Percentiles rank a stretch among this genome's conserved stretches.
Conservation (phyloP, 2,797 vertebrate species). For the Lagodon rhomboides region DNA sequence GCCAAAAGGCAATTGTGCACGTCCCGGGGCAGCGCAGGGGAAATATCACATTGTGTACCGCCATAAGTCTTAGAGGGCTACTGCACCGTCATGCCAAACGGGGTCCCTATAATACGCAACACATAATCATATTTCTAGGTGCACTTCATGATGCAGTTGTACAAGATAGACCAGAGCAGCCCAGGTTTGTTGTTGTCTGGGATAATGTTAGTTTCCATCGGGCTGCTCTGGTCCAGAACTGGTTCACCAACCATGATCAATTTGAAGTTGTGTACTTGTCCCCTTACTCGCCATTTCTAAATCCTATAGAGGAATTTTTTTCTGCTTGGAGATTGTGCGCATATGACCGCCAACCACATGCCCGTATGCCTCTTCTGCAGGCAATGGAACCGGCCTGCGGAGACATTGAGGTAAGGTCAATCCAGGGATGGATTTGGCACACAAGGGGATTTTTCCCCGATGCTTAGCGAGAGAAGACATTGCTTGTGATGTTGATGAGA, state of each 20-base stretch:
- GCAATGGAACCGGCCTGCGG: no score
- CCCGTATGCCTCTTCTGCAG: no score
- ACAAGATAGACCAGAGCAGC: conserved; percentile 1
- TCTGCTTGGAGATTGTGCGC: no score
- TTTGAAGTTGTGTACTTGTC: not conserved
- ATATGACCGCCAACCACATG: no score
- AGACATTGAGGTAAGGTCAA: no score
- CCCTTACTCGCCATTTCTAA: not conserved
- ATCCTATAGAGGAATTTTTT: no score
- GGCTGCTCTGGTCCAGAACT: conserved; percentile 1
- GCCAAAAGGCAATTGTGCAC: not conserved
- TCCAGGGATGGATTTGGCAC: no score
- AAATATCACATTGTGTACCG: no score
- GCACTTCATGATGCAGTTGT: not conserved
- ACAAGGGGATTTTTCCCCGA: no score
- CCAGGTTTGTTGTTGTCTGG: conserved; percentile 10
- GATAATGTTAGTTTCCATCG: conserved; percentile 3
- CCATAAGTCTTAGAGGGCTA: no score
- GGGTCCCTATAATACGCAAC: not conserved
- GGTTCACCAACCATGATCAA: not conserved
- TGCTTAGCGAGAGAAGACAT: no score
- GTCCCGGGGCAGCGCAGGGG: not conserved
- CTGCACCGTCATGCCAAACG: not conserved
- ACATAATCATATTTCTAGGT: not conserved
- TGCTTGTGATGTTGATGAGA: not conserved